Evolutionary conservation across 2,888 invertebrate species (phyloP).

Genomic region (Eupelmus urozonus): DNA sequence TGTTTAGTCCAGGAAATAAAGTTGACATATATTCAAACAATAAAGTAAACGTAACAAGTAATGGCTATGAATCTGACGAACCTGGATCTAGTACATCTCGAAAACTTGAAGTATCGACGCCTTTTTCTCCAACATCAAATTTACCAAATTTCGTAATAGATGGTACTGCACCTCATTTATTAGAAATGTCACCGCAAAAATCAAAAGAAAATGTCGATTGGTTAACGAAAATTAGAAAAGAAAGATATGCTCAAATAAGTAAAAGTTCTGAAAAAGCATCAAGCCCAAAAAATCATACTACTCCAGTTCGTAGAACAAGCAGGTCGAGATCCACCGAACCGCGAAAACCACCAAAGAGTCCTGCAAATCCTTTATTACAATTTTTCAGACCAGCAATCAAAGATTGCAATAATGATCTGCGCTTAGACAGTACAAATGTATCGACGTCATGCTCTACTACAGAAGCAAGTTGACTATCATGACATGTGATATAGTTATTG

Average conservation of each 20-base stretch:
- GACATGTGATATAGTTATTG: conserved; percentile 24
- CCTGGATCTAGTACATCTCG: conserved; percentile 67
- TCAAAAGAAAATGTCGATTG: conserved; percentile 84
- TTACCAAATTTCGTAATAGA: conserved; percentile 87
- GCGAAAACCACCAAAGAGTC: conserved; percentile 63
- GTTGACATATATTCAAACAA: background rate
- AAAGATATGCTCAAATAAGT: conserved; percentile 75
- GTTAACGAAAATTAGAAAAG: conserved; percentile 79
- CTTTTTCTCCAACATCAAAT: conserved; percentile 83
- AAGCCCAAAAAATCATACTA: conserved; percentile 64
- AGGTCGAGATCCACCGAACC: conserved; percentile 60
- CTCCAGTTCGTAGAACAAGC: conserved; percentile 64
- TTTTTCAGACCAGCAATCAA: conserved; percentile 46
- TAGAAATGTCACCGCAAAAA: conserved; percentile 84
- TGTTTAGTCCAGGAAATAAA: conserved; percentile 76
- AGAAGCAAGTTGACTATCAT: conserved; percentile 44
- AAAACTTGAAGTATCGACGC: background rate
- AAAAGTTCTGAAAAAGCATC: conserved; percentile 67
- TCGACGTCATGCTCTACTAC: background rate
- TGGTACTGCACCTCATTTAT: conserved; percentile 86
- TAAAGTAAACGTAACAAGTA: conserved; percentile 28
- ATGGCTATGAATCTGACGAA: conserved; percentile 67
- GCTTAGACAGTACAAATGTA: conserved; percentile 25
- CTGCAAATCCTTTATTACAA: conserved; percentile 50
- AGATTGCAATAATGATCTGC: conserved; percentile 36